Percentiles rank a stretch among this genome's conserved stretches.
phyloP scores from a whole-genome alignment of 2,797 vertebrate genomes.

The Oryzias dopingdopingensis region DNA sequence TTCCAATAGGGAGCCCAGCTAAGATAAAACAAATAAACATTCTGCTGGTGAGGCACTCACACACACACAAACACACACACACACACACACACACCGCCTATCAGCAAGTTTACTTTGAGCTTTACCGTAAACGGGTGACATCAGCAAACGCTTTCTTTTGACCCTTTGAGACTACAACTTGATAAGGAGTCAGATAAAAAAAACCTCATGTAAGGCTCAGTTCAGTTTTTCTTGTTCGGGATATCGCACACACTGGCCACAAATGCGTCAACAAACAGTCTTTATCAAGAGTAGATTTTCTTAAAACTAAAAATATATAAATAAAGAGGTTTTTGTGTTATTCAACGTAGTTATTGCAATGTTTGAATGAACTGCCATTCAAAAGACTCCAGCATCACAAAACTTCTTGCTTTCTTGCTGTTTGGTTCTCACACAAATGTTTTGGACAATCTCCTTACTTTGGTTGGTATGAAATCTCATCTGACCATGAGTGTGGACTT shows the following conservation, averaged over 20 bases:
- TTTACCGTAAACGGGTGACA: conserved; percentile 30
- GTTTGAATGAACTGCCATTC: no score
- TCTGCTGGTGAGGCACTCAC: conserved; percentile 15
- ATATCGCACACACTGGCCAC: accelerated
- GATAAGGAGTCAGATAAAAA: conserved; percentile 27
- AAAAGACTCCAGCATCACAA: no score
- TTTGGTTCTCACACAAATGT: no score
- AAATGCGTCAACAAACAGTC: background rate
- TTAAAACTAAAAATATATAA: no score
- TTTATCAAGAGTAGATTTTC: no score
- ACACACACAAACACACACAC: background rate
- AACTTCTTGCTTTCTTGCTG: no score
- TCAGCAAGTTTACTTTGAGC: conserved; percentile 19
- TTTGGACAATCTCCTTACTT: no score
- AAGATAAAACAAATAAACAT: conserved; percentile 61
- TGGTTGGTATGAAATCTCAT: no score
- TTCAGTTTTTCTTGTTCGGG: background rate
- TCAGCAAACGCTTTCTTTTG: conserved; percentile 43
- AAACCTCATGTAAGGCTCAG: conserved; percentile 2
- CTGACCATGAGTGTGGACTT: no score
- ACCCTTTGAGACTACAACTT: conserved; percentile 15
- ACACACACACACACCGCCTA: conserved; percentile 7
- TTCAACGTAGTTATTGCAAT: no score
- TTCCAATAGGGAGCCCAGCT: conserved; percentile 36
- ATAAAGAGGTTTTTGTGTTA: no score